Percentiles rank a stretch among this genome's conserved stretches.
Conservation (phyloP, 2,113 vertebrate genomes). For the Sinocyclocheilus anshuiensis region DNA sequence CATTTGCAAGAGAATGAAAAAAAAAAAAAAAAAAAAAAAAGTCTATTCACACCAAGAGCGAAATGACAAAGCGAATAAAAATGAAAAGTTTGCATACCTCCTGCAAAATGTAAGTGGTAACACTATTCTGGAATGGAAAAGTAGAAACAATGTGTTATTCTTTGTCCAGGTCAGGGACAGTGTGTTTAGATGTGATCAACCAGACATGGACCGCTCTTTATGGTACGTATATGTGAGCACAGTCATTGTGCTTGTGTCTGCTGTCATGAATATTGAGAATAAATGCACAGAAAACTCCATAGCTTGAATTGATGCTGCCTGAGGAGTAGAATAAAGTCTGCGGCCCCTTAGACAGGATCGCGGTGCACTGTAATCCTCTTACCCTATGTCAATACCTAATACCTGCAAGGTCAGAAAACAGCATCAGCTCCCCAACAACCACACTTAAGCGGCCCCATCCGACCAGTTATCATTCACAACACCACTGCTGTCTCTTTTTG, state of each 20-base stretch:
- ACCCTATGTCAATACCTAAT: constrained; percentile 65
- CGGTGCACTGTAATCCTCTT: constrained; percentile 67
- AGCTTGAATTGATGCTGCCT: background rate
- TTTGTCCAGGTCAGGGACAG: constrained; percentile 93
- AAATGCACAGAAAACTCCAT: background rate
- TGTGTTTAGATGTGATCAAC: constrained; percentile 99
- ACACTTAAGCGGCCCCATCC: background rate
- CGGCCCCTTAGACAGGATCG: background rate
- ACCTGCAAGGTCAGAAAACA: constrained; percentile 64
- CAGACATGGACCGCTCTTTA: constrained; percentile 99
- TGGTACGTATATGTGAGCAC: constrained; percentile 79
- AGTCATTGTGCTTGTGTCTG: background rate
- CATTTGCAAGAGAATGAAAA: too few relatives aligned
- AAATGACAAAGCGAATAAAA: background rate
- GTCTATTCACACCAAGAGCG: background rate
- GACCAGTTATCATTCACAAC: background rate
- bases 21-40: too few relatives aligned
- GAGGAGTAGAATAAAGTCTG: constrained; percentile 17
- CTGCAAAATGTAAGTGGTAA: background rate
- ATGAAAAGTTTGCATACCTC: background rate
- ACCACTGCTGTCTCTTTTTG: background rate
- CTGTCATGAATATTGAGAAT: constrained; percentile 3
- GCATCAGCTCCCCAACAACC: background rate
- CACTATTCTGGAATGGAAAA: background rate
- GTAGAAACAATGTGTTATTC: constrained; percentile 45